These are phyloP conservation scores for Machaerirhynchus nigripectus DNA, from an alignment of 2,113 vertebrate genomes.

Conservation along the genomic window DNA sequence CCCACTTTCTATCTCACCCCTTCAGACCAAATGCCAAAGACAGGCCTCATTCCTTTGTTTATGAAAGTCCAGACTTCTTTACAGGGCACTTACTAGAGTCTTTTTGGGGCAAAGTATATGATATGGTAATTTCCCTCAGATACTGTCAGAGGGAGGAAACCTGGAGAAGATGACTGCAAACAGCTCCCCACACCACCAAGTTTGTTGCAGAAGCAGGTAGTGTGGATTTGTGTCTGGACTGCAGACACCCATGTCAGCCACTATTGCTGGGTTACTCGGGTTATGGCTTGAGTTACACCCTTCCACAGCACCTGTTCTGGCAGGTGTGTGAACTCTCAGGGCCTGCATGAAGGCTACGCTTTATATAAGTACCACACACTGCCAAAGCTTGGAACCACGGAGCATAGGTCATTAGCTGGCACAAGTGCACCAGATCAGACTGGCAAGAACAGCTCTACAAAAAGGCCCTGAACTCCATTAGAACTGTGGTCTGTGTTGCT, in stretches of 20 bases:
- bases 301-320: background rate
- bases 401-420: background rate
- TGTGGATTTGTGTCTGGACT: background rate
- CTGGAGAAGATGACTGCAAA: background rate
- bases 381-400: background rate
- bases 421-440: background rate
- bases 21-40: background rate
- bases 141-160: background rate
- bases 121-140: background rate
- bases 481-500: background rate
- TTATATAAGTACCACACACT: background rate
- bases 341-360: background rate
- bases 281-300: background rate
- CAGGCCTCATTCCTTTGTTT: background rate
- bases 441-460: background rate
- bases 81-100: background rate
- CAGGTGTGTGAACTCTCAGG: background rate
- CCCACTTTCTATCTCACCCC: background rate
- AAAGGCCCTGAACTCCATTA: background rate
- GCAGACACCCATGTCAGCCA: background rate
- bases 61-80: background rate
- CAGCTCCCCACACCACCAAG: background rate
- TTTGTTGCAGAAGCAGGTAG: background rate
- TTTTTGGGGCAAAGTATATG: background rate
- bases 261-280: background rate